These are phyloP conservation scores for Plotosus lineatus DNA, from an alignment of 2,113 vertebrate species.

Conservation along the genomic window DNA sequence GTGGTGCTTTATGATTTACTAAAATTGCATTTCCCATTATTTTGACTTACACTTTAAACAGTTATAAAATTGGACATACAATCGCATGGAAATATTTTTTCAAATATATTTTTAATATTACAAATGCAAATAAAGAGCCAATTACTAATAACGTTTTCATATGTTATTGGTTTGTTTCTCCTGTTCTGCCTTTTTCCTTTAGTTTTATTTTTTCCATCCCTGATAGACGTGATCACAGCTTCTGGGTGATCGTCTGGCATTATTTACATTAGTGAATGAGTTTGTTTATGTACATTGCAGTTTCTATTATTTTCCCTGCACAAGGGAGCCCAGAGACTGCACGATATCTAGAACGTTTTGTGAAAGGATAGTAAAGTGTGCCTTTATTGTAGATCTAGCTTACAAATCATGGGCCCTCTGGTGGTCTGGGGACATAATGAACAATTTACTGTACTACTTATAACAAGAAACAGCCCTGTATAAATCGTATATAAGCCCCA, in stretches of 20 bases:
- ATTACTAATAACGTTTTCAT: neutral
- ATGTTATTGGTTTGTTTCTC: neutral
- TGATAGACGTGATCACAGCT: neutral
- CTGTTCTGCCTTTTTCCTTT: neutral
- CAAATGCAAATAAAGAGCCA: too few species aligned
- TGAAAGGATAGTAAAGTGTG: neutral
- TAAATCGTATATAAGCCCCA: too few species aligned
- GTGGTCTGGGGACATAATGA: neutral
- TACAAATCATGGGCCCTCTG: neutral
- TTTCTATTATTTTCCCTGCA: neutral
- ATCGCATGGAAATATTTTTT: too few species aligned
- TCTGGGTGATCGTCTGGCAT: neutral
- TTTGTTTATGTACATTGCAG: neutral
- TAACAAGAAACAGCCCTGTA: neutral
- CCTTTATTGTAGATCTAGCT: neutral
- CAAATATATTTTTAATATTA: too few species aligned
- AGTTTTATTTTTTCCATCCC: neutral
- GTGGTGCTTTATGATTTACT: too few species aligned
- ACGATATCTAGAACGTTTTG: neutral
- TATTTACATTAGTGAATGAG: neutral
- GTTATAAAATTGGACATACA: too few species aligned
- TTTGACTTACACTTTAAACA: too few species aligned
- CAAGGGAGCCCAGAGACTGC: neutral
- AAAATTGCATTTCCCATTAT: too few species aligned
- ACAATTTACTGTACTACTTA: neutral